A percentile compares a stretch with the other conserved stretches of the same genome.
Evolutionary conservation across 2,888 invertebrate species (phyloP).

Genomic region (Drosophila vallismaia): DNA sequence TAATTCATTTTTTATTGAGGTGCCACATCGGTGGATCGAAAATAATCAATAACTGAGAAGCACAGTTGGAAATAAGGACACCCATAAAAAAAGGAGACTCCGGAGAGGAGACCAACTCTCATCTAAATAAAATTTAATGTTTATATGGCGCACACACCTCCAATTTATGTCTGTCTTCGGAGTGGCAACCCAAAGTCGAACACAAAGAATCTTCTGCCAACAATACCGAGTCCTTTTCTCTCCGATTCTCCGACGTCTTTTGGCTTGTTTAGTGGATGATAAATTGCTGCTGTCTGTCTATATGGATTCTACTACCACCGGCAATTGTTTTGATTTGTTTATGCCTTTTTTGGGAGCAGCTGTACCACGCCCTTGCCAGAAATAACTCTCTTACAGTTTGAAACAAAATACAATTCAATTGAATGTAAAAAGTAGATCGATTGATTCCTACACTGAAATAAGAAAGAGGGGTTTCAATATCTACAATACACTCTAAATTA

Average conservation of each 20-base stretch:
- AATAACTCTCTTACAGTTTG: not conserved
- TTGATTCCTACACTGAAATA: conserved; percentile 11
- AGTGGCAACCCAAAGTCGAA: conserved; percentile 16
- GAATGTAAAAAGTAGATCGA: conserved; percentile 1
- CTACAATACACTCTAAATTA: not conserved
- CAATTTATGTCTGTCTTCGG: conserved; percentile 25
- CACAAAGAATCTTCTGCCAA: conserved; percentile 33
- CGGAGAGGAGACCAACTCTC: conserved; percentile 33
- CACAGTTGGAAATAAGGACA: conserved; percentile 78
- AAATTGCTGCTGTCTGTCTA: conserved; percentile 58
- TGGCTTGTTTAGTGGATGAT: conserved; percentile 70
- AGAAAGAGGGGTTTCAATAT: not conserved
- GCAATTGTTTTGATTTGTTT: conserved; percentile 74
- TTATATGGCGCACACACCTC: conserved; percentile 52
- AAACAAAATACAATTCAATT: conserved; percentile 43
- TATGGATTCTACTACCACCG: conserved; percentile 31
- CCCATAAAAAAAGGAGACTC: conserved; percentile 47
- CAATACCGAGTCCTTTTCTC: conserved; percentile 46
- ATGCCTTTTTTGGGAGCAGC: conserved; percentile 50
- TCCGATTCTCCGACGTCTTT: conserved; percentile 19
- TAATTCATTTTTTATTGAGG: conserved; percentile 77
- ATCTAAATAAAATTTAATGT: conserved; percentile 71
- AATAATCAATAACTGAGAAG: conserved; percentile 63
- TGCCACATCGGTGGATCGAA: conserved; percentile 35
- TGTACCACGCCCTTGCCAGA: conserved; percentile 58